Conservation (phyloP, 2,888 invertebrate genomes). For the Petrolisthes manimaculis region DNA sequence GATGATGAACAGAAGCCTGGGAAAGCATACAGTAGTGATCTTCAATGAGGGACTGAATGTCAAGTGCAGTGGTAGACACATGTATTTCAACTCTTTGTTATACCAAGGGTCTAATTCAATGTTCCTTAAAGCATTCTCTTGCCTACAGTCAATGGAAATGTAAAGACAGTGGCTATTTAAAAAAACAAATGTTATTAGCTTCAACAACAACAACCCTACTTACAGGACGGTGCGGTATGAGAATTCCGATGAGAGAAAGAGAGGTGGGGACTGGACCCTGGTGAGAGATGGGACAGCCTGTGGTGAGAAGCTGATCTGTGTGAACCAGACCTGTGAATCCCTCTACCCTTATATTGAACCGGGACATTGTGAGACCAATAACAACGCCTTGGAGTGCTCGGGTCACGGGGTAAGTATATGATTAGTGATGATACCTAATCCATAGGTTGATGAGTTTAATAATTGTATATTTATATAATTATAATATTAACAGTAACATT, state of each 20-base stretch:
- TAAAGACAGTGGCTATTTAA: too few species aligned
- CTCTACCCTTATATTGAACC: slow-evolving; percentile 87
- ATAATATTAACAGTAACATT: too few species aligned
- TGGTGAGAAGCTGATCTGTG: slow-evolving; percentile 89
- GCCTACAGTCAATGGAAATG: too few species aligned
- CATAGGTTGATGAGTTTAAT: background rate
- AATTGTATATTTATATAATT: background rate
- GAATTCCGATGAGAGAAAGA: slow-evolving; percentile 72
- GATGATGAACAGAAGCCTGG: too few species aligned
- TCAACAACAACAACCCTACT: background rate
- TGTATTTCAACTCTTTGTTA: too few species aligned
- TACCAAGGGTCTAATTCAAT: too few species aligned
- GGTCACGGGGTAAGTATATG: slow-evolving; percentile 89
- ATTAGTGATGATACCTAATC: background rate
- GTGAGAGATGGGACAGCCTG: slow-evolving; percentile 95
- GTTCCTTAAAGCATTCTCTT: too few species aligned
- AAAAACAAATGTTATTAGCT: too few species aligned
- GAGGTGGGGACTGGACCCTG: slow-evolving; percentile 84
- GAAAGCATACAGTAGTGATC: too few species aligned
- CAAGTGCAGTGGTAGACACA: too few species aligned
- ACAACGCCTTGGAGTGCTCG: slow-evolving; percentile 90
- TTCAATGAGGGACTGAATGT: too few species aligned
- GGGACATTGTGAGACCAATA: slow-evolving; percentile 90
- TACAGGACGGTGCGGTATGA: slow-evolving; percentile 52
- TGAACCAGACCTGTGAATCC: slow-evolving; percentile 92